Base-by-base conservation (phyloP, 2,888 invertebrate species). In the Drosophila niveifrons region DNA sequence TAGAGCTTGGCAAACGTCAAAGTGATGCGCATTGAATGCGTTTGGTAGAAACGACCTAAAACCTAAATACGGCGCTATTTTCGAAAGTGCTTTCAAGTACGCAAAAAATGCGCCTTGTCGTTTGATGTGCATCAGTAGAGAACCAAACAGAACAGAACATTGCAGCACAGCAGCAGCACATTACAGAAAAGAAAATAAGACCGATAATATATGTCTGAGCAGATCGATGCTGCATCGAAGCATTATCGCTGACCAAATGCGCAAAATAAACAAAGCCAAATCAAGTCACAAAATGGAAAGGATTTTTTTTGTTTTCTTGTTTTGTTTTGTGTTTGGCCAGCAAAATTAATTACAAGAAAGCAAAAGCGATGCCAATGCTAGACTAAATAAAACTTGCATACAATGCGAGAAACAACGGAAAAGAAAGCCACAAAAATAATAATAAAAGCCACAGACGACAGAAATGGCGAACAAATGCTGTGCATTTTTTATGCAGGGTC, bases 1-100 rank as follows among this genome's bases (percentile, higher is more conserved):
- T 77, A 77, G 75, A 78, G 72, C 79, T 79, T 74, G 73, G 79
- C 79, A 78, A 74, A 78, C 80, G 82, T 82, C 82, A 82, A 82
- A 76, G 82, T 82, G 82, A 74, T 80, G 72, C 74, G 82, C 78
- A 69, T 76, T 82, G 82, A 82, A 82, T 82, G 80, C 76, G 68
- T 77, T 75, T 72, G 66, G 64, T 44, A 43, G 50, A 77, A 76
- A 75, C 82, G 82, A 82, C 84, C 84, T 80, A 84, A 84, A 84
- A 84, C 84, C 84, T 84, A 84, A 84, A 84, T 82, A 84, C 84
- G 78, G 82, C 78, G 79, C 76, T 82, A 82, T 82, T 82, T 82
- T 79, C 77, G 76, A 75, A 76, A 77, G 77, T 78, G 68, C 78
- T 75, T 78, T 78, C 79, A 78, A 78, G 78, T 75, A 78, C 78